Conservation (phyloP, 2,113 vertebrate genomes). For the Camelus dromedarius region DNA sequence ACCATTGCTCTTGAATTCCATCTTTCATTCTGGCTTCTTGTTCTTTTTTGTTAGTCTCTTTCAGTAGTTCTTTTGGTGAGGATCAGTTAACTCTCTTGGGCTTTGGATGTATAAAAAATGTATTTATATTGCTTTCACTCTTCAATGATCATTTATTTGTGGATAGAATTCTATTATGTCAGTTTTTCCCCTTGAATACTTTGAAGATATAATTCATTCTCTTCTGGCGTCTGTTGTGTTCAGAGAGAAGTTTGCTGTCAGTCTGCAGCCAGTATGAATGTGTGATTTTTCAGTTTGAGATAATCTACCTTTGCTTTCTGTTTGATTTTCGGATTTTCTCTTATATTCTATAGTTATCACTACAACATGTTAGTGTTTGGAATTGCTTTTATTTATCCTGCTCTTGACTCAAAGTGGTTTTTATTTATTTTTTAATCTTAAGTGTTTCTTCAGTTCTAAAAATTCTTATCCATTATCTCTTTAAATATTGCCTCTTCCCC, state of each 20-base stretch:
- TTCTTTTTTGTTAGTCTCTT: slow-evolving; percentile 23
- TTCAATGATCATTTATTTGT: background rate
- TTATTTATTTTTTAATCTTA: background rate
- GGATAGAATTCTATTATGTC: background rate
- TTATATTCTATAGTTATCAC: background rate
- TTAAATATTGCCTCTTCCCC: background rate
- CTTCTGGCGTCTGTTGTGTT: background rate
- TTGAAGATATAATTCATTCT: background rate
- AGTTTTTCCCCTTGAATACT: background rate
- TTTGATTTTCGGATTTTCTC: background rate
- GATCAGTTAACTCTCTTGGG: background rate
- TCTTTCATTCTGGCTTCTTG: background rate
- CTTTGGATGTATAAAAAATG: background rate
- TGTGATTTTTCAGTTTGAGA: background rate
- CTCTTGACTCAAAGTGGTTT: background rate
- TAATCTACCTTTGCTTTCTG: background rate
- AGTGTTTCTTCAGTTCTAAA: background rate
- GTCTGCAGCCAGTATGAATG: background rate
- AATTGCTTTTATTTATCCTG: slow-evolving; percentile 23
- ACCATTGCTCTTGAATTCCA: background rate
- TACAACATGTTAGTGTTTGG: background rate
- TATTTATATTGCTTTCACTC: background rate
- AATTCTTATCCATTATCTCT: background rate
- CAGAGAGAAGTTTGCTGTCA: background rate
- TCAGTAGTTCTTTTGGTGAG: background rate